Percentiles rank a stretch among this genome's conserved stretches.
phyloP scores from a whole-genome alignment of 2,888 invertebrate species.

The Drosophila colorata region DNA sequence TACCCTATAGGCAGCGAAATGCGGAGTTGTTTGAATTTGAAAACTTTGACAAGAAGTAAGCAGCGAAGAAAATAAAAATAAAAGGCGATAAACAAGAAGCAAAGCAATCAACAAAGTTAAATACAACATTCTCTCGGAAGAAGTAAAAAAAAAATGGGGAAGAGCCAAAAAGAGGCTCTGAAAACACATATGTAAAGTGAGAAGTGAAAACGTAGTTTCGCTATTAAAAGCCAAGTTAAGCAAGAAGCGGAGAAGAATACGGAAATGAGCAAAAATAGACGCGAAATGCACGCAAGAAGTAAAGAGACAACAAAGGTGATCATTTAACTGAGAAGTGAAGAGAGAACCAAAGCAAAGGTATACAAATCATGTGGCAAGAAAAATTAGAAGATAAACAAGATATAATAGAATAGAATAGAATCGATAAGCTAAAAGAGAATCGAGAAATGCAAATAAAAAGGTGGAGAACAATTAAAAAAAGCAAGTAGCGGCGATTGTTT shows the following conservation, averaged over 20 bases:
- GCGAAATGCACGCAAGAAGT: too few species aligned
- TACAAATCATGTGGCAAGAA: neutral
- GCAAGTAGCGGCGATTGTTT: too few species aligned
- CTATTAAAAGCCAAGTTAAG: too few species aligned
- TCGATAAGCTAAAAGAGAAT: neutral
- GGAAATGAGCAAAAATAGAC: too few species aligned
- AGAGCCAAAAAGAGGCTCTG: neutral
- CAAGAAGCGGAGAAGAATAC: too few species aligned
- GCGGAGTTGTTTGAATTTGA: neutral
- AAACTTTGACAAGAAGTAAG: neutral
- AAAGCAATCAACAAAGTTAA: too few species aligned
- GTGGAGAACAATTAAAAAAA: too few species aligned
- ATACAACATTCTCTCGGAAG: neutral
- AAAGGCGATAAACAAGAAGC: too few species aligned
- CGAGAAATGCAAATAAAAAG: too few species aligned
- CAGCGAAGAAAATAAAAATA: neutral
- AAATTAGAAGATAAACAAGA: neutral
- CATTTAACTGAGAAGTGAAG: neutral
- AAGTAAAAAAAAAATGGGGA: too few species aligned
- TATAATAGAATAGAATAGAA: too few species aligned
- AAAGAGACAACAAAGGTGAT: too few species aligned
- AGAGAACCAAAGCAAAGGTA: neutral
- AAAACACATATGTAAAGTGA: slow-evolving; percentile 15
- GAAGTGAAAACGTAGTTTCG: slow-evolving; percentile 13
- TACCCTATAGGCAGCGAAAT: slow-evolving; percentile 10